Conservation (phyloP, 37 sponge, comb jelly and placozoan genomes). For the Chondrilla cf. caribensis region DNA sequence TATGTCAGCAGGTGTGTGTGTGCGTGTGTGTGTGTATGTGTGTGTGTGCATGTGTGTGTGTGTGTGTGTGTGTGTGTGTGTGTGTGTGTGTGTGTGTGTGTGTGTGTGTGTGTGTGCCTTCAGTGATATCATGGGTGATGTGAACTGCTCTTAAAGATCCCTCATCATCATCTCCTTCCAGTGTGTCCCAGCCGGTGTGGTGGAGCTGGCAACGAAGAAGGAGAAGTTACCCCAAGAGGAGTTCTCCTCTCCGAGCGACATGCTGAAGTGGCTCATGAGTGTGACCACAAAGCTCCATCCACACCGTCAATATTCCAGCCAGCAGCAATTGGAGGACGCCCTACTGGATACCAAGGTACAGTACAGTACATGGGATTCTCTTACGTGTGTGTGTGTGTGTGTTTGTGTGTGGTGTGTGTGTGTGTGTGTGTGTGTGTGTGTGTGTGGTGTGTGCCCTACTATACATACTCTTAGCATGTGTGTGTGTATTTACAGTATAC, state of each 20-base stretch:
- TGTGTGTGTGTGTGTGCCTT: neutral
- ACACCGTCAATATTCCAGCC: neutral
- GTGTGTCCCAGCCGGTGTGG: conserved; percentile 50
- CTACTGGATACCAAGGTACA: neutral
- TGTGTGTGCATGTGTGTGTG: neutral
- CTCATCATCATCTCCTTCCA: neutral
- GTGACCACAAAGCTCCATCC: conserved; percentile 16
- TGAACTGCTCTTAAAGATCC: too few relatives aligned
- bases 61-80: neutral
- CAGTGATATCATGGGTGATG: neutral
- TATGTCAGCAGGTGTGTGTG: conserved; percentile 35
- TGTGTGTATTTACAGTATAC: neutral
- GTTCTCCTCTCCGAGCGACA: conserved; percentile 2
- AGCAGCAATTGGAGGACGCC: conserved; percentile 6
- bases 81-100: neutral
- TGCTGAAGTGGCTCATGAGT: conserved; percentile 25
- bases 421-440: too few relatives aligned
- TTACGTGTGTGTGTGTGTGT: too few relatives aligned
- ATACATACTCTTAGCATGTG: too few relatives aligned
- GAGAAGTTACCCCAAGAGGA: neutral
- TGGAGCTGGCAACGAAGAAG: neutral
- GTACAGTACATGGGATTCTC: too few relatives aligned
- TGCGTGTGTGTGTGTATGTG: neutral
- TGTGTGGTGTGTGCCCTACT: too few relatives aligned
- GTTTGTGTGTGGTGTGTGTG: too few relatives aligned